Conservation (phyloP, 1,140 invertebrate genomes). For the Saccostrea echinata region DNA sequence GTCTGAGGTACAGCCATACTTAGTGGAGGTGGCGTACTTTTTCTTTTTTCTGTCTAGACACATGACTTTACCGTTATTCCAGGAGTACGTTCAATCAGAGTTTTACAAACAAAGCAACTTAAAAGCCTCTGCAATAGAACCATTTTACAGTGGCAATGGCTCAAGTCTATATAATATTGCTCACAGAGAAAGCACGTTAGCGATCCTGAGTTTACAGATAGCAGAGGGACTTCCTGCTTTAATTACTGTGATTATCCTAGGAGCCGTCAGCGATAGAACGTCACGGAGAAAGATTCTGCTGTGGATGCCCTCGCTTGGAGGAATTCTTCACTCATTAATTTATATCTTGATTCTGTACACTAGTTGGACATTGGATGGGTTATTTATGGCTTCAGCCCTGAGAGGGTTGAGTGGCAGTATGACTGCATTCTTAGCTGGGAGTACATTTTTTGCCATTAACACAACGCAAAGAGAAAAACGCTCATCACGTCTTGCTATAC, state of each 20-base stretch:
- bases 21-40: slow-evolving; percentile 74
- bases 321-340: slow-evolving; percentile 71
- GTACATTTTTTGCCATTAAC: slow-evolving; percentile 75
- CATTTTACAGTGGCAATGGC: slow-evolving; percentile 37
- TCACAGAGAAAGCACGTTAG: slow-evolving; percentile 71
- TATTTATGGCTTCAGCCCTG: slow-evolving; percentile 76
- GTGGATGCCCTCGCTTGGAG: slow-evolving; percentile 74
- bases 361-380: slow-evolving; percentile 74
- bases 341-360: slow-evolving; percentile 76
- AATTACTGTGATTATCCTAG: slow-evolving; percentile 74
- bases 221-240: slow-evolving; percentile 76
- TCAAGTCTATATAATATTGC: slow-evolving; percentile 63
- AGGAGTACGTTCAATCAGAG: slow-evolving; percentile 74
- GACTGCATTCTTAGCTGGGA: slow-evolving; percentile 74
- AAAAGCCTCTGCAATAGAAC: slow-evolving; percentile 23
- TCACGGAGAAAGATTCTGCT: slow-evolving; percentile 72
- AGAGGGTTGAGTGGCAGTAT: slow-evolving; percentile 76
- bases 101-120: slow-evolving; percentile 69
- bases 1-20: slow-evolving; percentile 65
- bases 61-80: slow-evolving; percentile 76
- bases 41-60: slow-evolving; percentile 75
- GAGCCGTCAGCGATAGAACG: slow-evolving; percentile 75
- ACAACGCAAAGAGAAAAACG: slow-evolving; percentile 70
- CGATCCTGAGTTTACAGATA: slow-evolving; percentile 73
- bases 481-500: slow-evolving; percentile 72